Percentiles rank a stretch among this genome's conserved stretches.
Conservation (phyloP, 2,888 invertebrate species). For the Allophyes oxyacanthae region DNA sequence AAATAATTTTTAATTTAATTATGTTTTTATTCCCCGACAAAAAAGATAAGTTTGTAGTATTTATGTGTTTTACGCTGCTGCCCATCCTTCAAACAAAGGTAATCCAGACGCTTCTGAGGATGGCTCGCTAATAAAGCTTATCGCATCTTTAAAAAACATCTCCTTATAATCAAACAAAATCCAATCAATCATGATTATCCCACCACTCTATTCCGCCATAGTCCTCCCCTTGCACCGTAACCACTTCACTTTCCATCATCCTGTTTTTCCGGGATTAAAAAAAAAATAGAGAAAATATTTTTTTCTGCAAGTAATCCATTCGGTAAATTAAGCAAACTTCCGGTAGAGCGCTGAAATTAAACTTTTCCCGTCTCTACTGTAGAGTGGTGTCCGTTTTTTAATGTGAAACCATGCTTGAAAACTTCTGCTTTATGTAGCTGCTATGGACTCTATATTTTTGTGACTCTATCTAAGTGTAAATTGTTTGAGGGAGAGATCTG, state of each 20-base stretch:
- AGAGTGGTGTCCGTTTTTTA: slow-evolving; percentile 34
- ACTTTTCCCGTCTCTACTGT: slow-evolving; percentile 33
- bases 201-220: not conserved
- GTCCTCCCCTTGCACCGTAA: slow-evolving; percentile 17
- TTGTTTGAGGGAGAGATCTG: no score
- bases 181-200: slow-evolving; percentile 40
- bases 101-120: no score
- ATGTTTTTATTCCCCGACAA: no score
- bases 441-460: slow-evolving; percentile 6
- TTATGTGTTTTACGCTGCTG: no score
- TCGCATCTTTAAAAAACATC: no score
- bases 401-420: slow-evolving; percentile 45
- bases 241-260: slow-evolving; percentile 23
- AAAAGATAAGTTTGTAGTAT: no score
- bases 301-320: slow-evolving; percentile 45
- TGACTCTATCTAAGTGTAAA: not conserved
- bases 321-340: slow-evolving; percentile 56
- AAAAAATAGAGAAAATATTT: slow-evolving; percentile 3
- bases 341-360: slow-evolving; percentile 43
- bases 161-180: slow-evolving; percentile 6
- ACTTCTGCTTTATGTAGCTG: slow-evolving; percentile 32
- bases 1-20: no score
- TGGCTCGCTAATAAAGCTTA: no score
- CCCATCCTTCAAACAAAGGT: no score
- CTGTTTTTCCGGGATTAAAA: slow-evolving; percentile 15